Percentiles rank a stretch among this genome's conserved stretches.
Evolutionary conservation across 1,140 invertebrate genomes (phyloP).

Genomic region (Bactericera cockerelli): DNA sequence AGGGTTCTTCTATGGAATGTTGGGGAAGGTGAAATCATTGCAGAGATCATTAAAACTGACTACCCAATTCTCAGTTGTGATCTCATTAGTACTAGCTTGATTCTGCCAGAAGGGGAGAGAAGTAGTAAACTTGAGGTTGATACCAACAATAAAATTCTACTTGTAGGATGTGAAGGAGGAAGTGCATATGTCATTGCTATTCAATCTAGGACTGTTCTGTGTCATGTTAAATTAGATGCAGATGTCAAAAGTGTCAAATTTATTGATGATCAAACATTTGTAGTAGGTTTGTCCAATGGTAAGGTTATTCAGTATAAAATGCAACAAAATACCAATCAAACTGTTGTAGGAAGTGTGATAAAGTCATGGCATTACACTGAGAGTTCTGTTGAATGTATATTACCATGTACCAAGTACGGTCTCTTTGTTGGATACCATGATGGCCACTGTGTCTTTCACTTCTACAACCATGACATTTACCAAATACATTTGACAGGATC

Average conservation of each 20-base stretch:
- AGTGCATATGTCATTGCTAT: constrained; percentile 38
- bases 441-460: constrained; percentile 36
- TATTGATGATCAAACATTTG: constrained; percentile 28
- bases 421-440: constrained; percentile 38
- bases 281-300: constrained; percentile 35
- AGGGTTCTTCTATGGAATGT: constrained; percentile 53
- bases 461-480: constrained; percentile 26
- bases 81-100: constrained; percentile 23
- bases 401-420: constrained; percentile 27
- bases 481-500: constrained; percentile 46
- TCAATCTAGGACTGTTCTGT: constrained; percentile 34
- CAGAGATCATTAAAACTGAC: constrained; percentile 31
- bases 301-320: constrained; percentile 32
- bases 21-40: constrained; percentile 39
- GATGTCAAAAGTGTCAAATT: constrained; percentile 36
- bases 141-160: constrained; percentile 44
- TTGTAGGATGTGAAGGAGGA: constrained; percentile 46
- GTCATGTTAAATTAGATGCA: constrained; percentile 28
- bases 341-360: constrained; percentile 25
- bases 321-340: constrained; percentile 23
- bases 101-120: constrained; percentile 27
- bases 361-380: constrained; percentile 33
- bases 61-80: constrained; percentile 34
- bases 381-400: constrained; percentile 31
- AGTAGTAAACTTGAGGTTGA: constrained; percentile 38